These are phyloP conservation scores for Caenorhabditis uteleia DNA, from an alignment of 2,888 invertebrate genomes.

Conservation along the genomic window DNA sequence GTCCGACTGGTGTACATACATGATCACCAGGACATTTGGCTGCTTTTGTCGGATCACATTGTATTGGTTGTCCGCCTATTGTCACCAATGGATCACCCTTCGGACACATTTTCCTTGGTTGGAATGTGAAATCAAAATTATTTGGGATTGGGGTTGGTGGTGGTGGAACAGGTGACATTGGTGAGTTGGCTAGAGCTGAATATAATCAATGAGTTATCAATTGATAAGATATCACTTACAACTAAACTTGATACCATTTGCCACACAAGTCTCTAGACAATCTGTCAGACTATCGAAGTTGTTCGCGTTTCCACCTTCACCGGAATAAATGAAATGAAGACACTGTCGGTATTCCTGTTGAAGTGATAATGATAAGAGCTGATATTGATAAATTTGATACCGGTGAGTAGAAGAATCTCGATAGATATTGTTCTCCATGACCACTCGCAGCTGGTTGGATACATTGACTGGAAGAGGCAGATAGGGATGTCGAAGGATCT, in stretches of 20 bases:
- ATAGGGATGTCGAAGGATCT: constrained; percentile 6
- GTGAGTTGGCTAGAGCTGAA: constrained; percentile 24
- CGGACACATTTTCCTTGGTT: constrained; percentile 38
- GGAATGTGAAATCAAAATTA: constrained; percentile 10
- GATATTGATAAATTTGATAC: neutral
- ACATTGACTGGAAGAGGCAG: constrained; percentile 27
- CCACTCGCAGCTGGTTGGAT: constrained; percentile 35
- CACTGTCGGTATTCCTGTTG: constrained; percentile 49
- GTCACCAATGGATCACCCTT: constrained; percentile 40
- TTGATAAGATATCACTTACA: constrained; percentile 19
- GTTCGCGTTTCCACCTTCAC: constrained; percentile 45
- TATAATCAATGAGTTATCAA: neutral
- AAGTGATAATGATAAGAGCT: neutral
- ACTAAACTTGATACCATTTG: constrained; percentile 46
- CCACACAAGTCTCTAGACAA: constrained; percentile 46
- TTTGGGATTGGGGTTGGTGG: constrained; percentile 3
- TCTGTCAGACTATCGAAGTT: constrained; percentile 43
- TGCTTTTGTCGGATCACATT: constrained; percentile 32
- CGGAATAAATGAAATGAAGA: constrained; percentile 51
- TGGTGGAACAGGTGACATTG: constrained; percentile 8
- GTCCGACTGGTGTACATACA: constrained; percentile 41
- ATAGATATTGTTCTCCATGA: constrained; percentile 39
- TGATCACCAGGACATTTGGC: constrained; percentile 45
- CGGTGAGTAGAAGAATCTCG: constrained; percentile 46
- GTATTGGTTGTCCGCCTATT: constrained; percentile 28